Base-by-base conservation (phyloP, 2,888 invertebrate species). In the Rhimphoctona megacephalus region DNA sequence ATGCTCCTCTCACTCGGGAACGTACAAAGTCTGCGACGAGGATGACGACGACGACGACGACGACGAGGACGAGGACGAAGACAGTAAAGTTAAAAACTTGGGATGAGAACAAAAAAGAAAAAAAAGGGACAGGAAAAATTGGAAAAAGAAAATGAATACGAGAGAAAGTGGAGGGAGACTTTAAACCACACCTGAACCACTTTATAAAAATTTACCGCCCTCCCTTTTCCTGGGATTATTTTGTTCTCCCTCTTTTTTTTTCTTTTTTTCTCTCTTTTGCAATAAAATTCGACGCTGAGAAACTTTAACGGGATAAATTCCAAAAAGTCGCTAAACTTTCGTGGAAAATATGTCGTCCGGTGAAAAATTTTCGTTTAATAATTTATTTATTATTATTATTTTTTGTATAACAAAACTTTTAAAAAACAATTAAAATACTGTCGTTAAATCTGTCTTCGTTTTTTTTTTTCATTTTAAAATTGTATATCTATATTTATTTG, bases 141-240 rank as follows among this genome's bases (percentile, higher is more conserved):
- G 30, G 33, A 73, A 57, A 14, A 64, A 39, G 33, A 43, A 39
- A 64, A 64, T 17, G 30, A 76, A 57, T 25, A 19, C 43, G 36
- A n/a, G 67, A 54, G 39, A 17, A 49, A 19, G 25, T 25, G 64
- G 64, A 52, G 22, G 49, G 66, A 49, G 72, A 66, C 80, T 70
- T 78, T 76, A 67, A 82, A 83, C 52, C 83, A 64, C 76, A 77
- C 76, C 86, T 82, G 78, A 80, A 83, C 79, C 64, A 79, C 82
- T 80, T 86, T 80, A 77, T 67, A 72, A 83, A 80, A 86, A 80
- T 66, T 19, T 76, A 17, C 39, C 39, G 46, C 30, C 66, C 30
- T 70, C 46, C 43, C 61, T 30, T 19, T n/a, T 30, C 39, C 57
- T 36, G 17, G 25, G 14, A 36, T 7, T 6, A 36, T 54, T 64